Base-by-base conservation (phyloP, 2,113 vertebrate species). In the Actenoides hombroni region DNA sequence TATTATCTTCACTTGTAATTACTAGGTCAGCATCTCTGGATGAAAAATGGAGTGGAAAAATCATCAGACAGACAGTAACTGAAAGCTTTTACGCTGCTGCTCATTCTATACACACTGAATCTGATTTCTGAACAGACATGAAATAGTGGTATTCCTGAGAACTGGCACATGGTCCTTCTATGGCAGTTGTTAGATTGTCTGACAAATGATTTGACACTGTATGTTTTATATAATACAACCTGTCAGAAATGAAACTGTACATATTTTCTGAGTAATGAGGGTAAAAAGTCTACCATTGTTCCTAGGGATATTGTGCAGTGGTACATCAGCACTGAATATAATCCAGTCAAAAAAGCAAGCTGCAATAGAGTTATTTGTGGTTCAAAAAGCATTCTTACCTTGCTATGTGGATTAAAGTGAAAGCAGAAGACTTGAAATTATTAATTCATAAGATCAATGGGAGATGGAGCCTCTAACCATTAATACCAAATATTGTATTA, bases 1-100 rank as follows among this genome's bases (percentile, higher is more conserved):
- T 84, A 19, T 93, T 93, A 77, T 84, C 80, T 94, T 90, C n/a
- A 65, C n/a, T 81, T 86, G 49, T 94, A 95, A 93, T 56, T 95
- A 77, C 39, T 83, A 65, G 86, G 63, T 73, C 60, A 90, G 44
- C 42, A 8, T 65, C 42, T 82, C 80, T 53, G 59, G 14, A 49
- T 54, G 67, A 57, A 94, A 80, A 87, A 93, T 33, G 24, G 61
- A 88, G 49, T 86, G 48, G 51, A 92, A 93, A 67, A 93, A 79
- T 91, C 60, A 37, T 76, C 0, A 6, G 46, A 80, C 40, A 64
- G 23, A 87, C 9, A 70, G 29, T 53, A n/a, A 16, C 29, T 75
- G 94, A 83, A 71, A 77, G 70, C 67, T 92, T 88, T 86, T 75
- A 31, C 13, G 13, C 11, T 79, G 19, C 65, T 75, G 26, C 37